Percentiles rank a stretch among this genome's conserved stretches.
These are phyloP conservation scores for Balanococcus diminutus DNA, from an alignment of 2,888 invertebrate species.

Conservation along the genomic window DNA sequence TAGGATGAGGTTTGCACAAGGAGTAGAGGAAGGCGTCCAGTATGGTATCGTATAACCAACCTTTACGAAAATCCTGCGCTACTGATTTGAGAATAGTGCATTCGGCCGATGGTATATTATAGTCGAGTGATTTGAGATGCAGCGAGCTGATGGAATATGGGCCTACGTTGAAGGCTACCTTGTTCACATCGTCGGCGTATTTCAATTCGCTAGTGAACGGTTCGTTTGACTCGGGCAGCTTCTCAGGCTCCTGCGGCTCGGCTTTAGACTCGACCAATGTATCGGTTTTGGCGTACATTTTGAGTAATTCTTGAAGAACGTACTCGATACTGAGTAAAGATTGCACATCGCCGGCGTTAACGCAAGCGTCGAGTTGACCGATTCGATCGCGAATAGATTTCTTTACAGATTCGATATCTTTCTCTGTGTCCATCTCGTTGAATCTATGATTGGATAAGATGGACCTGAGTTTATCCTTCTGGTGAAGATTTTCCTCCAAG, in stretches of 20 bases:
- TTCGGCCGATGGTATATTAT: slow-evolving; percentile 24
- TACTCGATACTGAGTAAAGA: slow-evolving; percentile 1
- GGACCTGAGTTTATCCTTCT: background rate
- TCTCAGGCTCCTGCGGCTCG: background rate
- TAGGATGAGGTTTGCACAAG: background rate
- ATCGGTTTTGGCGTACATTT: background rate
- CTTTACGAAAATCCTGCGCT: slow-evolving; percentile 19
- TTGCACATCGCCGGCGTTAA: background rate
- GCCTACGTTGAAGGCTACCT: slow-evolving; percentile 3
- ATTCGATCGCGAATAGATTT: background rate
- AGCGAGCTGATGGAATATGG: slow-evolving; percentile 1
- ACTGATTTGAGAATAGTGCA: background rate
- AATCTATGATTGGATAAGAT: background rate
- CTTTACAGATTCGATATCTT: background rate
- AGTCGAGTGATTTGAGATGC: slow-evolving; percentile 41
- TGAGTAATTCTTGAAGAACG: slow-evolving; percentile 10
- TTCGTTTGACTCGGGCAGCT: slow-evolving; percentile 6
- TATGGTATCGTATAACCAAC: slow-evolving; percentile 41
- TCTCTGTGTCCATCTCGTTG: background rate
- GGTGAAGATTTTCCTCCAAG: background rate
- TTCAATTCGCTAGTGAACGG: slow-evolving; percentile 1
- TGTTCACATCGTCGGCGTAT: slow-evolving; percentile 14
- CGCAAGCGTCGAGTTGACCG: background rate
- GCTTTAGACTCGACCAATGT: background rate
- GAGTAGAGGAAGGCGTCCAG: slow-evolving; percentile 7